These are phyloP conservation scores for Aphrophora alni DNA, from an alignment of 2,888 invertebrate species.

Conservation along the genomic window DNA sequence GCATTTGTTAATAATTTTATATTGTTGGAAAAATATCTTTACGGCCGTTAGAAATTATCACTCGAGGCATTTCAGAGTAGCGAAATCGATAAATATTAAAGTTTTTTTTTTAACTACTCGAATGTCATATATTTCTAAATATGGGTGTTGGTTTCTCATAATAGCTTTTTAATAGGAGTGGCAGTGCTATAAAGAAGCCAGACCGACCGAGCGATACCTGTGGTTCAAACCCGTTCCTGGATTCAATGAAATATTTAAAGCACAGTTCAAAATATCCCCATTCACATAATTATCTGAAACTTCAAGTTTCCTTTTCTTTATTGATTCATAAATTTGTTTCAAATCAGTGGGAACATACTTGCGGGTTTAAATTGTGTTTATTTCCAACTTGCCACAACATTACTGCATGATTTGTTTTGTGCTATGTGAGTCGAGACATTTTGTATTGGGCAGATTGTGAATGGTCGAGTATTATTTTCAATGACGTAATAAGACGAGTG, in stretches of 20 bases:
- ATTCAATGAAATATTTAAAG: neutral
- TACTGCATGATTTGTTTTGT: too few species aligned
- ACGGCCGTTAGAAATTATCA: neutral
- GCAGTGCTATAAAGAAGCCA: neutral
- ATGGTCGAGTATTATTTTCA: too few species aligned
- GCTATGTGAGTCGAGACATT: too few species aligned
- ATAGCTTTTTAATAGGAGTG: slow-evolving; percentile 9
- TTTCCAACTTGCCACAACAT: too few species aligned
- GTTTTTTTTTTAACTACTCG: neutral
- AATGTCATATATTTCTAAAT: slow-evolving; percentile 6
- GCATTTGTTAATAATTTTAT: neutral
- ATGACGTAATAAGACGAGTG: too few species aligned
- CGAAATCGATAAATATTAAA: neutral
- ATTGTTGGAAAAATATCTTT: neutral
- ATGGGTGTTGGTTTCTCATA: slow-evolving; percentile 6
- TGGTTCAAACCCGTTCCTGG: neutral
- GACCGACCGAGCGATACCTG: neutral
- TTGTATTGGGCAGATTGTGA: too few species aligned
- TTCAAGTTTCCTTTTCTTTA: neutral
- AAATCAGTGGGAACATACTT: neutral
- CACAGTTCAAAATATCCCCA: neutral
- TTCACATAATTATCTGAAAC: neutral
- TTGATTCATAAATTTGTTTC: neutral
- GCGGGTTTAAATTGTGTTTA: neutral
- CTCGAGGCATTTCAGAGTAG: neutral